Conservation (phyloP, 2,888 invertebrate genomes). For the Lymantria monacha region DNA sequence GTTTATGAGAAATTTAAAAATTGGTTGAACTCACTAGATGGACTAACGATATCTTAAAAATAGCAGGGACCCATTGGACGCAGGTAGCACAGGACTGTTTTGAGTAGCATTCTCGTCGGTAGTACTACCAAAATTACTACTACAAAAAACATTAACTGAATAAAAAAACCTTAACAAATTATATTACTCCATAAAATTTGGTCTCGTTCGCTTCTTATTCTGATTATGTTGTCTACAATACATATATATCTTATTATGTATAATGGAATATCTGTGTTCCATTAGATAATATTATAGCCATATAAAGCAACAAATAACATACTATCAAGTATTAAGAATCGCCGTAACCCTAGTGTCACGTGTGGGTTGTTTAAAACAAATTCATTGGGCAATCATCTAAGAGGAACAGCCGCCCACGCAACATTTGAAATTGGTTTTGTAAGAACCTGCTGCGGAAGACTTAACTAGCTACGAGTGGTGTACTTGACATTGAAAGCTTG, state of each 20-base stretch:
- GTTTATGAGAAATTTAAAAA: too few relatives aligned
- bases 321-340: slow-evolving; percentile 8
- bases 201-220: too few relatives aligned
- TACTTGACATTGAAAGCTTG: slow-evolving; percentile 2
- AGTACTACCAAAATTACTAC: too few relatives aligned
- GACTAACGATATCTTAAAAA: too few relatives aligned
- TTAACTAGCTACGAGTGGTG: not conserved
- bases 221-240: too few relatives aligned
- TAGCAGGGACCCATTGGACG: too few relatives aligned
- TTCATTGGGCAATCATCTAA: slow-evolving; percentile 22
- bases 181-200: too few relatives aligned
- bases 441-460: slow-evolving; percentile 3
- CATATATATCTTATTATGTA: not conserved
- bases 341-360: slow-evolving; percentile 12
- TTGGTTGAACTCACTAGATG: too few relatives aligned
- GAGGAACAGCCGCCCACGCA: slow-evolving; percentile 10
- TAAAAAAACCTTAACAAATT: too few relatives aligned
- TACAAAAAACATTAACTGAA: too few relatives aligned
- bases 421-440: slow-evolving; percentile 3
- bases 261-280: not conserved
- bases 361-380: slow-evolving; percentile 25
- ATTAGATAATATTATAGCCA: not conserved
- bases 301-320: slow-evolving; percentile 7
- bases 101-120: too few relatives aligned
- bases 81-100: too few relatives aligned